phyloP scores from a whole-genome alignment of 2,797 vertebrate genomes.

The Smutsia temminckii region DNA sequence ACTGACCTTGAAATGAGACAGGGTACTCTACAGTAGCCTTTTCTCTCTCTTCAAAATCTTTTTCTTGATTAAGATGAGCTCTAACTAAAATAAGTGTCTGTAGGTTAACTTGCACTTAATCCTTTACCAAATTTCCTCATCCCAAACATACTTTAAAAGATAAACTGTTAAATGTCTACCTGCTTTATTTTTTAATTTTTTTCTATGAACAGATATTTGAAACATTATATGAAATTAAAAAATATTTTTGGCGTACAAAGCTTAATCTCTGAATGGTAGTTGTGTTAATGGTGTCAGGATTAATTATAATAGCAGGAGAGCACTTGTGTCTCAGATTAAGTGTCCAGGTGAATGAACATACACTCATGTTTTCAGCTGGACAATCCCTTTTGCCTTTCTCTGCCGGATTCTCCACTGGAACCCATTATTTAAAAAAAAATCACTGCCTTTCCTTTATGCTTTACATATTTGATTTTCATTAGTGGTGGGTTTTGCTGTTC shows the following conservation, averaged over 20 bases:
- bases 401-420: not conserved
- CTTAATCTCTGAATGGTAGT: not conserved
- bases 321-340: not conserved
- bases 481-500: not conserved
- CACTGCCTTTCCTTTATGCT: not conserved
- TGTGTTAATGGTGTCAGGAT: not conserved
- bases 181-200: not conserved
- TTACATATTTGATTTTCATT: not conserved
- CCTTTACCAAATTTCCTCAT: not conserved
- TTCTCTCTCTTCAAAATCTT: not conserved
- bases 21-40: not conserved
- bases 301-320: not conserved
- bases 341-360: not conserved
- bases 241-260: not conserved
- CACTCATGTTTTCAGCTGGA: not conserved
- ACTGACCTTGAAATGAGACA: not conserved
- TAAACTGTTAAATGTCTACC: not conserved
- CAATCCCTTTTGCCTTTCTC: not conserved
- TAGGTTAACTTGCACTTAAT: not conserved
- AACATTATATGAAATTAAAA: not conserved
- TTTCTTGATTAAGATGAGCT: not conserved
- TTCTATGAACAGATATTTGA: not conserved
- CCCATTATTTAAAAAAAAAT: not conserved
- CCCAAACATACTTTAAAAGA: not conserved
- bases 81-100: not conserved